A percentile compares a stretch with the other conserved stretches of the same genome.
Conservation (phyloP, 2,797 vertebrate genomes). For the Astyanax mexicanus region DNA sequence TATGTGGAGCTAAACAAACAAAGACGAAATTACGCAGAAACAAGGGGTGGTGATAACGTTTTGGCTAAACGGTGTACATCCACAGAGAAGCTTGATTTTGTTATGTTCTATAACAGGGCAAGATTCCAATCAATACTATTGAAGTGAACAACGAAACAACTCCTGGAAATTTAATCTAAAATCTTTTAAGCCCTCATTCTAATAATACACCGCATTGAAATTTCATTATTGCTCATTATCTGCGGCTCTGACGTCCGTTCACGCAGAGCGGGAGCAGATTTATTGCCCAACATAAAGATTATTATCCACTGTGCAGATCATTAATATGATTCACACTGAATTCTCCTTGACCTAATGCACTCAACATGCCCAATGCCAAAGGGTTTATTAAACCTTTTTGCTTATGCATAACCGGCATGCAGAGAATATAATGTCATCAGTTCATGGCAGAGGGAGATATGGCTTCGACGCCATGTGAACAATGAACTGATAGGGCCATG, state of each 20-base stretch:
- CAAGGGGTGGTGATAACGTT: too few relatives aligned
- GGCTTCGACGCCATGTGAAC: slow-evolving; percentile 14
- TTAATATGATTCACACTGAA: slow-evolving; percentile 41
- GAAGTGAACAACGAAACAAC: slow-evolving; percentile 9
- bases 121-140: not conserved
- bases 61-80: too few relatives aligned
- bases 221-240: slow-evolving; percentile 8
- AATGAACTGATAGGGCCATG: slow-evolving; percentile 43
- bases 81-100: slow-evolving; percentile 18
- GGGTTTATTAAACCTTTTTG: slow-evolving; percentile 35
- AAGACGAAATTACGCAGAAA: too few relatives aligned
- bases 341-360: slow-evolving; percentile 29
- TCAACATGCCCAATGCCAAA: slow-evolving; percentile 32
- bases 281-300: slow-evolving; percentile 26
- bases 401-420: slow-evolving; percentile 26
- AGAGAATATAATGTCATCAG: slow-evolving; percentile 43
- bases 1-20: too few relatives aligned
- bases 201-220: not conserved
- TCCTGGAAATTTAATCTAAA: slow-evolving; percentile 1
- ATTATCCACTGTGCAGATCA: slow-evolving; percentile 40
- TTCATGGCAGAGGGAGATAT: slow-evolving; percentile 37
- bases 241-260: slow-evolving; percentile 16
- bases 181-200: not conserved
- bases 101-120: slow-evolving; percentile 1
- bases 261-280: slow-evolving; percentile 25